Percentiles rank a stretch among this genome's conserved stretches.
Evolutionary conservation across 1,140 invertebrate species (phyloP).

Genomic region (Pantala flavescens): DNA sequence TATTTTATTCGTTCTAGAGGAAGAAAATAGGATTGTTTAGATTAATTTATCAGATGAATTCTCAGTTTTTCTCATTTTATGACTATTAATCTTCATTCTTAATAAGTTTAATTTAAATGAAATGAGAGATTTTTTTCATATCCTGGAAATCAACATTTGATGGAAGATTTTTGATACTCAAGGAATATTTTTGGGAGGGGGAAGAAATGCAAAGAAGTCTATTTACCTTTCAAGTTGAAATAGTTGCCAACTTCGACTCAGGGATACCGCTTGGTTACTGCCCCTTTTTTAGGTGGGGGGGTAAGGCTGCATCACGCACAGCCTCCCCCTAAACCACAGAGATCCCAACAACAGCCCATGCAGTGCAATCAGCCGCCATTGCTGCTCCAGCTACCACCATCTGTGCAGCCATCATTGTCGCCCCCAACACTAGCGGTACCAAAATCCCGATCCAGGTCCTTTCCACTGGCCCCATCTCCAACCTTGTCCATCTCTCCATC

Average conservation of each 20-base stretch:
- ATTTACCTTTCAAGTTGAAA: too few relatives aligned
- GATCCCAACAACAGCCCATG: slow-evolving; percentile 27
- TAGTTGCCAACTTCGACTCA: background rate
- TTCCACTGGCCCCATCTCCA: slow-evolving; percentile 20
- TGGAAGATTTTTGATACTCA: too few relatives aligned
- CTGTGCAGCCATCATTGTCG: background rate
- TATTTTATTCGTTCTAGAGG: too few relatives aligned
- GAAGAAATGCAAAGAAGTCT: too few relatives aligned
- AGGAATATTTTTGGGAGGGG: too few relatives aligned
- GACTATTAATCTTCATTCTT: too few relatives aligned
- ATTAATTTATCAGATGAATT: too few relatives aligned
- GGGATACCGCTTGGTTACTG: background rate
- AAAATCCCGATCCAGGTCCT: slow-evolving; percentile 19
- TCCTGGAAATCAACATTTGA: too few relatives aligned
- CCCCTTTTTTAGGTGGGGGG: background rate
- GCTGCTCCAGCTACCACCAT: background rate
- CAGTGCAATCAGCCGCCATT: background rate
- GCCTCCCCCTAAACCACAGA: slow-evolving; percentile 31
- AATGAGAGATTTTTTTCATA: too few relatives aligned
- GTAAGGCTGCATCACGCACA: slow-evolving; percentile 16
- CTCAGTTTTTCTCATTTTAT: too few relatives aligned
- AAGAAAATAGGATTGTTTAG: too few relatives aligned
- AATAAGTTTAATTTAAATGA: too few relatives aligned
- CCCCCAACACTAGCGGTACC: slow-evolving; percentile 6
- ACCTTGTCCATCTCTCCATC: background rate